Percentiles rank a stretch among this genome's conserved stretches.
These are phyloP conservation scores for Bombus haemorrhoidalis DNA, from an alignment of 1,140 invertebrate species.

Conservation along the genomic window DNA sequence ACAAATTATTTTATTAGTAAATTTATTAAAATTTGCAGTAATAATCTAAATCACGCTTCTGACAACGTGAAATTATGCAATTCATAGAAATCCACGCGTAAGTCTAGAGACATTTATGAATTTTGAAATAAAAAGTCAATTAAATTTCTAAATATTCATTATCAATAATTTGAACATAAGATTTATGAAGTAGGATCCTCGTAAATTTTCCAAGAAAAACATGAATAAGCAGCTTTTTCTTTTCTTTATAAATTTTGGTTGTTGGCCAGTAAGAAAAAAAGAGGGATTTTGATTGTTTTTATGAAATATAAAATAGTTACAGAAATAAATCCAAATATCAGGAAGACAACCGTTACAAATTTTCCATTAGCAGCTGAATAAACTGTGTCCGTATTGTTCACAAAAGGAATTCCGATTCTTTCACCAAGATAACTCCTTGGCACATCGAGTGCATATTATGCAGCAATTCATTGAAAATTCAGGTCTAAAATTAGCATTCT, in stretches of 20 bases:
- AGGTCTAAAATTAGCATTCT: background rate
- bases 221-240: background rate
- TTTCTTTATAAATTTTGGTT: background rate
- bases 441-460: background rate
- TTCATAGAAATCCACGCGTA: too few relatives aligned
- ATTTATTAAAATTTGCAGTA: background rate
- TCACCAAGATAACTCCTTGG: background rate
- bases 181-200: background rate
- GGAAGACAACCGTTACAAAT: background rate
- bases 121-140: background rate
- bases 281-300: background rate
- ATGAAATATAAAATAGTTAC: background rate
- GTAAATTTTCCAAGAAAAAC: background rate
- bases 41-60: background rate
- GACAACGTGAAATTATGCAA: too few relatives aligned
- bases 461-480: background rate
- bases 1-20: background rate
- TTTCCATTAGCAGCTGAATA: too few relatives aligned
- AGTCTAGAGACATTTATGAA: background rate
- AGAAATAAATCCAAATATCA: background rate
- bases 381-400: background rate
- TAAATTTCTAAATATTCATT: background rate
- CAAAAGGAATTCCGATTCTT: background rate
- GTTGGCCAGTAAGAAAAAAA: too few relatives aligned
- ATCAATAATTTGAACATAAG: background rate